Percentiles rank a stretch among this genome's conserved stretches.
phyloP scores from a whole-genome alignment of 2,797 vertebrate species.

The Synaphobranchus kaupii region DNA sequence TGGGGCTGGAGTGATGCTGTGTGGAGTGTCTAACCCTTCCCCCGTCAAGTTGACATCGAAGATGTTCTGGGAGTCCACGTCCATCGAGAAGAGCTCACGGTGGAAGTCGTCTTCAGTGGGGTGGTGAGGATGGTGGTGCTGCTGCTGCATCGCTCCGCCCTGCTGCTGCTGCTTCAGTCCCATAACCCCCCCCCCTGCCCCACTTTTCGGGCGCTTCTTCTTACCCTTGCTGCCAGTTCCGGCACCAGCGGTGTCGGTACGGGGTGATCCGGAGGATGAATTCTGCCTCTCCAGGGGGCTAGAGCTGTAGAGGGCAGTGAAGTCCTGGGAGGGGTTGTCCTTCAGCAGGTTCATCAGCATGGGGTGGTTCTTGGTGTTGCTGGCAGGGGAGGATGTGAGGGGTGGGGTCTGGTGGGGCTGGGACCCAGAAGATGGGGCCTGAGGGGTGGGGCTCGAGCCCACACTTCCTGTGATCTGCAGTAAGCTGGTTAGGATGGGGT shows the following conservation, averaged over 20 bases:
- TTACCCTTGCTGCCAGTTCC: constrained; percentile 78
- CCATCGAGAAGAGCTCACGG: constrained; percentile 96
- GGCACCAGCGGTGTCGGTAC: constrained; percentile 80
- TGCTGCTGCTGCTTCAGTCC: constrained; percentile 65
- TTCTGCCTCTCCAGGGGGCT: constrained; percentile 95
- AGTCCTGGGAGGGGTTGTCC: constrained; percentile 96
- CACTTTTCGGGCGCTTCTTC: constrained; percentile 86
- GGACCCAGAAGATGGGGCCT: constrained; percentile 72
- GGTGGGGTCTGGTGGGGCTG: constrained; percentile 95
- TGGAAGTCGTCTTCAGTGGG: constrained; percentile 97
- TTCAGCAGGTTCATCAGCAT: constrained; percentile 99
- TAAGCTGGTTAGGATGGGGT: constrained; percentile 96
- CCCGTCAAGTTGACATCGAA: constrained; percentile 94
- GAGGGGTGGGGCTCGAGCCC: constrained; percentile 92
- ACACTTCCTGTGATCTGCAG: constrained; percentile 95
- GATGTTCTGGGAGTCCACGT: constrained; percentile 96
- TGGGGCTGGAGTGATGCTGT: constrained; percentile 94
- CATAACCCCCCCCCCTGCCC: constrained; percentile 54
- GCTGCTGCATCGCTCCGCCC: constrained; percentile 54
- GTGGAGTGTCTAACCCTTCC: constrained; percentile 92
- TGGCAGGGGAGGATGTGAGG: constrained; percentile 92
- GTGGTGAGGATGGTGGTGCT: constrained; percentile 77
- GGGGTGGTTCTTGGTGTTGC: constrained; percentile 99
- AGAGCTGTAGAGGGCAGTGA: constrained; percentile 87
- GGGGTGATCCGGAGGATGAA: constrained; percentile 89